Evolutionary conservation across 2,888 invertebrate genomes (phyloP), one percentile per base, ranked within the genome.

Genomic region (Drosophila pseudotakahashii): DNA sequence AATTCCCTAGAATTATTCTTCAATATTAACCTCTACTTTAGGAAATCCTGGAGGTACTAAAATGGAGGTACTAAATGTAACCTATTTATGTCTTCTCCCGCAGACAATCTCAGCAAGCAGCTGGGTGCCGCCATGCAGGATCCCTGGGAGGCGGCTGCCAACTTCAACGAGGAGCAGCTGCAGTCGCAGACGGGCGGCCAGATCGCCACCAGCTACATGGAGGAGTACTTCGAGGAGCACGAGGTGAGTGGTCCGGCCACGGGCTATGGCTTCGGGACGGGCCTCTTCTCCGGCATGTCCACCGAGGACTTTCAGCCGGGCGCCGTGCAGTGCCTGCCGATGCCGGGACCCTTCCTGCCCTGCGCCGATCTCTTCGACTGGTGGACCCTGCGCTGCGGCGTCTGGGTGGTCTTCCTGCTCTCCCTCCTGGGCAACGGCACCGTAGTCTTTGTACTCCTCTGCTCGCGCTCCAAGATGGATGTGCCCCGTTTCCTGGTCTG

Each of bases 321-420:
- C 0, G 89, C 92, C 0, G 89, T 93, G 23, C 95, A 96, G 81
- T 98, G 98, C 90, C 93, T 96, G 79, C 98, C 98, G 10, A 94
- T 96, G 89, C 98, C 98, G 3, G 97, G 97, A 30, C 98, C 98
- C 3, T 98, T 98, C 93, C 93, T 98, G 89, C 98, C 98, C 5
- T 99, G 98, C 92, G 96, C 97, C 90, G 98, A 98, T 92, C 93
- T 98, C 60, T 98, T 99, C 92, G 98, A 98, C 91, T 98, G 98
- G 98, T 98, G 98, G 98, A 98, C 98, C 5, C 93, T 98, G 81
- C 95, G 98, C 44, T 98, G 98, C 91, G 98, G 98, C 19, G 98
- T 99, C 54, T 99, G 99, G 99, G 95, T 98, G 14, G 98, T 99
- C 47, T 99, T 99, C 92, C 94, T 99, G 63, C 94, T 98, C 83